Conservation (phyloP, 2,888 invertebrate genomes). For the Tetranychus truncatus region DNA sequence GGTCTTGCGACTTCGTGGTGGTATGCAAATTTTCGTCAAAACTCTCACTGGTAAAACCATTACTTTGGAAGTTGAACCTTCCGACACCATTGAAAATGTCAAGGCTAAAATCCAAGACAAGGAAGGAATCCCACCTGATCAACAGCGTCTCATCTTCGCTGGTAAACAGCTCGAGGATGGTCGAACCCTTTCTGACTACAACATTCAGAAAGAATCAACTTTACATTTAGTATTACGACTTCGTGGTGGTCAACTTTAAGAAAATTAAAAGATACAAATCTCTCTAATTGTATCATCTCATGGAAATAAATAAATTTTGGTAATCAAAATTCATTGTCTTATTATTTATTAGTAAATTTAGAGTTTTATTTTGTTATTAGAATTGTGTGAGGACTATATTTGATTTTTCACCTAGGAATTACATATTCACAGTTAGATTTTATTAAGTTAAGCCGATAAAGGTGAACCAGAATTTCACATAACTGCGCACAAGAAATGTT, state of each 20-base stretch:
- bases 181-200: constrained; percentile 43
- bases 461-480: too few relatives aligned
- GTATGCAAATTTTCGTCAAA: constrained; percentile 95
- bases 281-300: too few relatives aligned
- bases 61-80: constrained; percentile 74
- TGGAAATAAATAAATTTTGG: too few relatives aligned
- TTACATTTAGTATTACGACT: constrained; percentile 34
- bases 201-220: constrained; percentile 40
- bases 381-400: too few relatives aligned
- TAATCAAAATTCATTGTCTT: too few relatives aligned
- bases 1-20: constrained; percentile 31
- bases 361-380: too few relatives aligned
- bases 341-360: too few relatives aligned
- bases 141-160: constrained; percentile 54
- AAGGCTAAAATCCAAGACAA: constrained; percentile 82
- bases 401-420: too few relatives aligned
- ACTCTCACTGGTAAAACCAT: constrained; percentile 83
- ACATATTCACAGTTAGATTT: too few relatives aligned
- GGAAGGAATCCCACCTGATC: constrained; percentile 75
- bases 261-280: neutral
- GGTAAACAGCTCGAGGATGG: constrained; percentile 46
- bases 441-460: too few relatives aligned
- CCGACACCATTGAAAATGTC: constrained; percentile 83
- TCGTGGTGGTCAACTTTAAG: constrained; percentile 38
- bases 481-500: too few relatives aligned